These are phyloP conservation scores for Acyrthosiphon pisum DNA, from an alignment of 1,140 invertebrate genomes.

Conservation along the genomic window DNA sequence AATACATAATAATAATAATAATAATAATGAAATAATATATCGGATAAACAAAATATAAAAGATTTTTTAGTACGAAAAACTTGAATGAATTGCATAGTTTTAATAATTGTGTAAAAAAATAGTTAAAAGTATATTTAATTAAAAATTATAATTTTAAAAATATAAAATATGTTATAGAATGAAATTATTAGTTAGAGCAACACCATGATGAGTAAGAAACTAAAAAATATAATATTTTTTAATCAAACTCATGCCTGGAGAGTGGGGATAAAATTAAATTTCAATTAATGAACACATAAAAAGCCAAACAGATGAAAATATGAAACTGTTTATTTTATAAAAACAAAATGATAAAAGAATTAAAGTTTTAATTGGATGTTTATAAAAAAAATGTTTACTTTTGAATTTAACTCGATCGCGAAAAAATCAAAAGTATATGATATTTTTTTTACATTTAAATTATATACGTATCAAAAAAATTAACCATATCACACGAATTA, in stretches of 20 bases:
- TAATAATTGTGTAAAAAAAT: background rate
- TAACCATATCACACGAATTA: background rate
- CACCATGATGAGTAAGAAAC: background rate
- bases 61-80: background rate
- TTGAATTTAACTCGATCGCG: background rate
- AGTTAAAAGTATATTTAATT: background rate
- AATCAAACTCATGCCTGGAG: background rate
- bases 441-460: background rate
- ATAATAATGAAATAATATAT: no score
- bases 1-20: background rate
- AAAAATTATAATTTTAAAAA: background rate
- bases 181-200: background rate
- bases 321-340: slow-evolving; percentile 42
- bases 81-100: background rate
- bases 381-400: slow-evolving; percentile 44
- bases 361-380: slow-evolving; percentile 43
- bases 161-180: background rate
- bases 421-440: slow-evolving; percentile 18
- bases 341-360: slow-evolving; percentile 32
- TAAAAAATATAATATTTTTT: slow-evolving; percentile 22
- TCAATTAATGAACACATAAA: slow-evolving; percentile 33
- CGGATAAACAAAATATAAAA: background rate
- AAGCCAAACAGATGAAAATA: slow-evolving; percentile 38
- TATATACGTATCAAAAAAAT: background rate
- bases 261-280: slow-evolving; percentile 2